Base-by-base conservation (phyloP, 2,797 vertebrate species). In the Heterohyrax brucei region DNA sequence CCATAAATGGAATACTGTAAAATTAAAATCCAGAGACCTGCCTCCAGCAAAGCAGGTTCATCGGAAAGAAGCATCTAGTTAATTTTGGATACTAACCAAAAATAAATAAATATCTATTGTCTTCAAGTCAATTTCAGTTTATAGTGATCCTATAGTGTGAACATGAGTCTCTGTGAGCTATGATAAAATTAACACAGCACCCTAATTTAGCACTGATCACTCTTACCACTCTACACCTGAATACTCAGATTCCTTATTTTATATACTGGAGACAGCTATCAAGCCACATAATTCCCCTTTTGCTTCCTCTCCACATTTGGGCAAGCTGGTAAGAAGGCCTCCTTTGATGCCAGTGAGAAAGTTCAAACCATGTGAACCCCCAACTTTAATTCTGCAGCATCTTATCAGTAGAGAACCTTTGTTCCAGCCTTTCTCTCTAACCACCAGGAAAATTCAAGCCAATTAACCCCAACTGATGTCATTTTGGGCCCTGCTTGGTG, bases 1-100 rank as follows among this genome's bases (percentile, higher is more conserved):
- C 26, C 91, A 0, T 50, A 93, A 96, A 84, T 66, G n/a, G n/a
- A 75, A 84, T 72, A n/a, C 66, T 78, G 3, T 88, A n/a, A 62
- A 85, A 82, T n/a, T 22, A 77, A 93, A 70, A 85, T 53, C 56
- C 62, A 70, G 75, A 61, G 59, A 53, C 10, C 10, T 75, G 1
- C n/a, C 22, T 91, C 64, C 72, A 33, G 64, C 77, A 89, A 10
- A 75, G 59, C 68, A 84, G 56, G 18, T 44, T 82, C 59, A 56
- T 62, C 26, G 79, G 50, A 22, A 7, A 33, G 66, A 84, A 48
- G 21, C 30, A 70, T 18, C 22, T 7, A 59, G 62, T 28, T 89
- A 61, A 66, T 66, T 12, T 46, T 39, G 39, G 39, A 39, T 39
- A 39, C 39, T 39, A 39, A 39, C 39, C 39, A 39, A 39, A 39